Percentiles rank a stretch among this genome's conserved stretches.
These are phyloP conservation scores for Cataglyphis hispanica DNA, from an alignment of 1,140 invertebrate genomes.

Conservation along the genomic window DNA sequence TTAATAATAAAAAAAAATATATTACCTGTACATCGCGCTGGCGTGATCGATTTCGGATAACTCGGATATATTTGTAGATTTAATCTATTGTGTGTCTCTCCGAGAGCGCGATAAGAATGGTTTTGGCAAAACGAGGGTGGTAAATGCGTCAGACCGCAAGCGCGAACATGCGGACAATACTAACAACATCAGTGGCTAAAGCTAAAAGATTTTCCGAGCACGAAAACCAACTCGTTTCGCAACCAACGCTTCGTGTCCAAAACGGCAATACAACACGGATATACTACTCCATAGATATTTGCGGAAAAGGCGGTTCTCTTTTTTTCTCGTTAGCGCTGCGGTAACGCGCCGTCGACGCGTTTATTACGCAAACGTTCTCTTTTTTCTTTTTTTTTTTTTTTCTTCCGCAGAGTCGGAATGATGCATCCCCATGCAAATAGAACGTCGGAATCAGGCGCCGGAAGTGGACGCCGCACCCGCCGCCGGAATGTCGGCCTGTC, in stretches of 20 bases:
- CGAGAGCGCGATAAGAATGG: background rate
- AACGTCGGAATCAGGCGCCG: constrained; percentile 69
- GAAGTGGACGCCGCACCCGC: constrained; percentile 62
- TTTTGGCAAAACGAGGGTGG: background rate
- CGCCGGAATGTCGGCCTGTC: constrained; percentile 70
- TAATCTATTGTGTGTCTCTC: background rate
- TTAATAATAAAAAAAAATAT: background rate
- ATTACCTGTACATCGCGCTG: background rate
- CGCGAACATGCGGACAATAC: background rate
- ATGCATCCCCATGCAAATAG: constrained; percentile 71
- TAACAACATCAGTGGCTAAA: background rate
- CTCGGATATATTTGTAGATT: background rate
- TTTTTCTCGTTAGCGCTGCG: constrained; percentile 22
- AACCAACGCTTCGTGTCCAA: background rate
- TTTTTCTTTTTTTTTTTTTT: constrained; percentile 29
- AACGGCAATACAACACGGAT: constrained; percentile 22
- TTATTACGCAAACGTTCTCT: constrained; percentile 55
- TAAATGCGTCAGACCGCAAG: background rate
- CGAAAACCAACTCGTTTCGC: constrained; percentile 18
- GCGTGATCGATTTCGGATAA: background rate
- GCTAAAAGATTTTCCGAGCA: constrained; percentile 21
- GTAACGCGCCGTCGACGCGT: constrained; percentile 41
- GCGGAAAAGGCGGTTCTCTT: background rate
- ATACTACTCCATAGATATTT: constrained; percentile 17
- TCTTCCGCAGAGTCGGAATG: constrained; percentile 1